Evolutionary conservation across 2,797 vertebrate genomes (phyloP).

Genomic region (Cossypha dichroa): DNA sequence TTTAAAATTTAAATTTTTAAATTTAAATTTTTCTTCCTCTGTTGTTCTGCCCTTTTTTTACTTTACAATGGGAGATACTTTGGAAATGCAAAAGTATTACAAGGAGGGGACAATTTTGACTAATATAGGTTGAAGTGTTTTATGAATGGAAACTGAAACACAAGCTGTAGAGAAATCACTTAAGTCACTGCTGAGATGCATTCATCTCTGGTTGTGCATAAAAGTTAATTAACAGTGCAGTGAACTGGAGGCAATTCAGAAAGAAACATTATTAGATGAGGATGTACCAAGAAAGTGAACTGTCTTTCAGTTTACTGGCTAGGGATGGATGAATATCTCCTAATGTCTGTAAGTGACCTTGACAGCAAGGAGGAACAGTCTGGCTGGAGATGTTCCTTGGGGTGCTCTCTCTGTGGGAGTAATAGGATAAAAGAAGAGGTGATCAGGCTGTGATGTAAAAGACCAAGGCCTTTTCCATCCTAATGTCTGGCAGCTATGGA

Average conservation of each 20-base stretch:
- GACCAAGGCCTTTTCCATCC: background rate
- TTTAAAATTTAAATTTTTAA: background rate
- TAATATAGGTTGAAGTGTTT: background rate
- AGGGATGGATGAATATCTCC: background rate
- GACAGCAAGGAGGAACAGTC: background rate
- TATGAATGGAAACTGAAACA: slow-evolving; percentile 11
- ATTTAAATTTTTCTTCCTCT: background rate
- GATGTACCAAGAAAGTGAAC: background rate
- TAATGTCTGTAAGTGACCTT: background rate
- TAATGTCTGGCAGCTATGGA: background rate
- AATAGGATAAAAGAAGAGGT: background rate
- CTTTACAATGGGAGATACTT: background rate
- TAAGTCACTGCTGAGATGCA: background rate
- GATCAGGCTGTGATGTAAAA: background rate
- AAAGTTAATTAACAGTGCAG: slow-evolving; percentile 18
- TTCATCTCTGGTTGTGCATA: background rate
- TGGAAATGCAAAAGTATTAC: background rate
- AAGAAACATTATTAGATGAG: background rate
- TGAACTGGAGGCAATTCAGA: background rate
- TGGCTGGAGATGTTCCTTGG: background rate
- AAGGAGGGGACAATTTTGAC: background rate
- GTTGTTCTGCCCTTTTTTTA: background rate
- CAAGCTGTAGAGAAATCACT: background rate
- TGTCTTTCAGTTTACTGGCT: background rate
- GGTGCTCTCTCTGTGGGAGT: background rate